A percentile compares a stretch with the other conserved stretches of the same genome.
phyloP scores from a whole-genome alignment of 2,888 invertebrate species.

The Lathronympha strigana region DNA sequence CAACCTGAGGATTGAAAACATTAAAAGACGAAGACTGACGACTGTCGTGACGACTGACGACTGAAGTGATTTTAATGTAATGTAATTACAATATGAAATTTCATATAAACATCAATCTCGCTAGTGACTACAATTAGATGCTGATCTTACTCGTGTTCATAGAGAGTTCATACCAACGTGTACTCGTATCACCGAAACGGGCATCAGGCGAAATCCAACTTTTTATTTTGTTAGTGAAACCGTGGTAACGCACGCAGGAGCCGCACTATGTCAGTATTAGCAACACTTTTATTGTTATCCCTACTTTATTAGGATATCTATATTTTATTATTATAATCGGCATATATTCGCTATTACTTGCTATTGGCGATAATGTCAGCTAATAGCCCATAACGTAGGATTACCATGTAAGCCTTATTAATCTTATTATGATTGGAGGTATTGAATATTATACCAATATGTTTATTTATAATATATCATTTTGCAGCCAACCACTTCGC shows the following conservation, averaged over 20 bases:
- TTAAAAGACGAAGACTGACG: too few relatives aligned
- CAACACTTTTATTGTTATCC: conserved; percentile 47
- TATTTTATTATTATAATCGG: conserved; percentile 51
- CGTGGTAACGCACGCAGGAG: conserved; percentile 25
- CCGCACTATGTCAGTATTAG: conserved; percentile 44
- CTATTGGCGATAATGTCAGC: conserved; percentile 17
- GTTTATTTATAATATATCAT: not conserved
- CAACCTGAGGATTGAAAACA: too few relatives aligned
- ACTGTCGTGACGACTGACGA: too few relatives aligned
- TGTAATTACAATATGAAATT: too few relatives aligned
- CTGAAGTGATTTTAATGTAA: too few relatives aligned
- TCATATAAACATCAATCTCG: too few relatives aligned
- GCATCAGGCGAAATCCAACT: too few relatives aligned
- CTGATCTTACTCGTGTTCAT: too few relatives aligned
- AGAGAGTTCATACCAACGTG: too few relatives aligned
- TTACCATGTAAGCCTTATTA: conserved; percentile 28
- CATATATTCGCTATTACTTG: conserved; percentile 22
- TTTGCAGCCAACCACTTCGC: not conserved
- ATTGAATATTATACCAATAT: conserved; percentile 29
- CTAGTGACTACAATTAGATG: too few relatives aligned
- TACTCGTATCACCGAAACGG: too few relatives aligned
- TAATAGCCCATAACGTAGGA: conserved; percentile 27
- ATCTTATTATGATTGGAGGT: conserved; percentile 31
- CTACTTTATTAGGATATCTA: conserved; percentile 50
- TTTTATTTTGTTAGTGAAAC: too few relatives aligned